phyloP scores from a whole-genome alignment of 2,888 invertebrate species.

The Netelia virgata region DNA sequence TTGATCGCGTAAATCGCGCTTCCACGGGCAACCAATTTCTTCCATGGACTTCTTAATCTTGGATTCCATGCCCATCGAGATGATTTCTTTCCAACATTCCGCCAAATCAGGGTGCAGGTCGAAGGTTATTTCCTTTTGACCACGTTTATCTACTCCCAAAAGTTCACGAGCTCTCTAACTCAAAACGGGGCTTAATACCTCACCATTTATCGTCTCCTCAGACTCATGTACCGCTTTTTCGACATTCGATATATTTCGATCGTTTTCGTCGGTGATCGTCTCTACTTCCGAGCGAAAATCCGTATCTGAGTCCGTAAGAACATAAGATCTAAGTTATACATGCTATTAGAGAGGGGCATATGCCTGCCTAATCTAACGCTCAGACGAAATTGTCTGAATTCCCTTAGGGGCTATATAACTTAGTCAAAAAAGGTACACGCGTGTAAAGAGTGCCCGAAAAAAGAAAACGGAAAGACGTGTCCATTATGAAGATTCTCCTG shows the following conservation, averaged over 20 bases:
- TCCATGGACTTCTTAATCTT: constrained; percentile 14
- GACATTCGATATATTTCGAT: constrained; percentile 12
- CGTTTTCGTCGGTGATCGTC: constrained; percentile 36
- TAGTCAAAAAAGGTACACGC: too few relatives aligned
- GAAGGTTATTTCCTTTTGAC: constrained; percentile 22
- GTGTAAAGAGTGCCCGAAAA: too few relatives aligned
- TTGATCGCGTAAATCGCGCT: too few relatives aligned
- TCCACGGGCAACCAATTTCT: too few relatives aligned
- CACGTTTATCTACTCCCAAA: constrained; percentile 39
- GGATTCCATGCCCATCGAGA: constrained; percentile 1
- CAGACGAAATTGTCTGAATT: too few relatives aligned
- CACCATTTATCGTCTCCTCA: constrained; percentile 13
- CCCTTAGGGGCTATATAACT: too few relatives aligned
- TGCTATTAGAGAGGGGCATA: too few relatives aligned
- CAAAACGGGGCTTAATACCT: constrained; percentile 15
- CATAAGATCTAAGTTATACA: too few relatives aligned
- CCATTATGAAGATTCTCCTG: too few relatives aligned
- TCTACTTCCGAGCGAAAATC: neutral
- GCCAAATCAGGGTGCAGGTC: constrained; percentile 37
- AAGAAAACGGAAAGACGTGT: too few relatives aligned
- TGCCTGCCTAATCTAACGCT: too few relatives aligned
- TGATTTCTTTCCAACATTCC: constrained; percentile 34
- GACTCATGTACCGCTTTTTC: constrained; percentile 14
- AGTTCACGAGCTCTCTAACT: constrained; percentile 37
- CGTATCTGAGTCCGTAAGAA: too few relatives aligned